phyloP scores from a whole-genome alignment of 2,113 vertebrate genomes.

The Cheirogaleus medius region DNA sequence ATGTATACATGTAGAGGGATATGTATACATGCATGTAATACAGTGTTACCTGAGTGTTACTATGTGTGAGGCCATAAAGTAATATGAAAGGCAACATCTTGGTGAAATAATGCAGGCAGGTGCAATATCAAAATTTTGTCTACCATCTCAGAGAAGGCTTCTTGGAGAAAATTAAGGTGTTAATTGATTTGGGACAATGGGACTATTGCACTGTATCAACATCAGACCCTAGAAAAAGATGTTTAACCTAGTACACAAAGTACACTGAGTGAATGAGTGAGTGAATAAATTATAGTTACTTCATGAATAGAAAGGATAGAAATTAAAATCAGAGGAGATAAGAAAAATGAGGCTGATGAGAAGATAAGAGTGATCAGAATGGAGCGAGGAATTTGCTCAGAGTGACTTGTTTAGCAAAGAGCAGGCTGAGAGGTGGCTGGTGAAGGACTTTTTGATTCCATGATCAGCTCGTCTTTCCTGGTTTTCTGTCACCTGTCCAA shows the following conservation, averaged over 20 bases:
- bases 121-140: neutral
- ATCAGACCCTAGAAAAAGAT: neutral
- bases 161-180: neutral
- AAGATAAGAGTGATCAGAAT: neutral
- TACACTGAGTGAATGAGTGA: neutral
- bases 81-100: neutral
- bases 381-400: neutral
- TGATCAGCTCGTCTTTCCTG: neutral
- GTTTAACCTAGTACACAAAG: neutral
- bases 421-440: neutral
- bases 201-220: neutral
- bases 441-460: neutral
- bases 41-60: neutral
- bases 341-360: neutral
- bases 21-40: neutral
- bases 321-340: neutral
- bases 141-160: neutral
- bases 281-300: neutral
- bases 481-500: neutral
- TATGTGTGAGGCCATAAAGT: neutral
- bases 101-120: neutral
- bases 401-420: neutral
- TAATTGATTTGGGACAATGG: neutral
- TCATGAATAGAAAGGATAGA: neutral
- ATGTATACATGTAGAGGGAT: neutral